A percentile compares a stretch with the other conserved stretches of the same genome.
phyloP scores from a whole-genome alignment of 2,797 vertebrate species.

The Rhinogobio ventralis region DNA sequence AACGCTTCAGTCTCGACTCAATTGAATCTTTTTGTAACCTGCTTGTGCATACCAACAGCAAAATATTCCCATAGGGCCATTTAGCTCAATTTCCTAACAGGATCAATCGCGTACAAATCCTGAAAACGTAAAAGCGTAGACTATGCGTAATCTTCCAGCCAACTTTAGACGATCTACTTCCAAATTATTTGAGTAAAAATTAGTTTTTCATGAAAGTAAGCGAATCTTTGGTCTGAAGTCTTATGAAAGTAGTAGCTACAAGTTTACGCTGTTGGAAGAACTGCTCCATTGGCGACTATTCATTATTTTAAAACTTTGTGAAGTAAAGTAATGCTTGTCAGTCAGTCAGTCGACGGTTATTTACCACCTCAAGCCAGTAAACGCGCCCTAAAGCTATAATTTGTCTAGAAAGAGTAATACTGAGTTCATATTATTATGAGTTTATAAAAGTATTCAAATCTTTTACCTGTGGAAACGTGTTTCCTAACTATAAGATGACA shows the following conservation, averaged over 20 bases:
- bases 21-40: not conserved
- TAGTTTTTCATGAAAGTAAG: not conserved
- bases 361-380: conserved; percentile 3
- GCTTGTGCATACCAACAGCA: not conserved
- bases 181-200: not conserved
- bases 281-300: not conserved
- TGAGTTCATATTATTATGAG: not conserved
- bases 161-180: not conserved
- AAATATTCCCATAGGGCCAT: not conserved
- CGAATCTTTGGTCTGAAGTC: not conserved
- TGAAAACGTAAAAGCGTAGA: not conserved
- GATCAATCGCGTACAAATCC: not conserved
- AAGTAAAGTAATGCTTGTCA: not conserved
- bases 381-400: not conserved
- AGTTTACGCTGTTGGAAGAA: not conserved
- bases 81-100: not conserved
- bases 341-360: not conserved
- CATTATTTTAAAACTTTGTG: not conserved
- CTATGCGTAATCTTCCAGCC: not conserved
- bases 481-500: not conserved
- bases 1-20: not conserved
- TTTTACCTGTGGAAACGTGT: not conserved
- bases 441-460: not conserved
- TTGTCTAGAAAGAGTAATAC: not conserved
- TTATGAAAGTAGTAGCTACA: not conserved